phyloP scores from a whole-genome alignment of 1,140 invertebrate species.

The Drosophila suzukii region DNA sequence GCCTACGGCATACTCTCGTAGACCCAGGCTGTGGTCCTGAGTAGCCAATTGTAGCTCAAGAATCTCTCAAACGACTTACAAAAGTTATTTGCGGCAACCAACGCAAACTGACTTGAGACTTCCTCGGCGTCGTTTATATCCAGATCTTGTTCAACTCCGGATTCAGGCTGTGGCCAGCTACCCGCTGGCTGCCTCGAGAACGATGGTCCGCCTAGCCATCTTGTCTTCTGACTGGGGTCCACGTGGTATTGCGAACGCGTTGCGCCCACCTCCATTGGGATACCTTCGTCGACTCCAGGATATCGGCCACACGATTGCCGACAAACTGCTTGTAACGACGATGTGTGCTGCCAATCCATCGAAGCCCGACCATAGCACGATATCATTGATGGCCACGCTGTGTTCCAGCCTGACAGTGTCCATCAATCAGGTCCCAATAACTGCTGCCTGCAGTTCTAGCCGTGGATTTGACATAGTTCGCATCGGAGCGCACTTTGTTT shows the following conservation, averaged over 20 bases:
- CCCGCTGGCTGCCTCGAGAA: constrained; percentile 2
- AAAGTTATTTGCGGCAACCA: neutral
- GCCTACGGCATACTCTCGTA: no score
- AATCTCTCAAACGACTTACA: neutral
- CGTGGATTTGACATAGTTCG: constrained; percentile 79
- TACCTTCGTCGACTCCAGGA: constrained; percentile 47
- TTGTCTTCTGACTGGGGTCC: no score
- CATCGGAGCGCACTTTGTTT: constrained; percentile 78
- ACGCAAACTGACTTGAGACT: constrained; percentile 4
- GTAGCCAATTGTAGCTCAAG: neutral
- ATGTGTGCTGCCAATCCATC: neutral
- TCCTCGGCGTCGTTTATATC: neutral
- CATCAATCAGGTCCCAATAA: constrained; percentile 72
- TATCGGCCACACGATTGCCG: constrained; percentile 50
- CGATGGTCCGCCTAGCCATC: neutral
- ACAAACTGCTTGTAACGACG: constrained; percentile 57
- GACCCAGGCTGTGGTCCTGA: neutral
- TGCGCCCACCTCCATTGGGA: no score
- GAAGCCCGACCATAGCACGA: neutral
- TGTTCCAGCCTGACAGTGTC: constrained; percentile 6
- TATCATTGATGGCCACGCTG: neutral
- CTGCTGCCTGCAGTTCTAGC: constrained; percentile 84
- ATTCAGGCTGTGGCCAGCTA: neutral
- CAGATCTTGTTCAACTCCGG: neutral
- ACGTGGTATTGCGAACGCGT: no score